Evolutionary conservation across 2,797 vertebrate species (phyloP), one percentile per base, ranked within the genome.

Genomic region (Bradypus variegatus): DNA sequence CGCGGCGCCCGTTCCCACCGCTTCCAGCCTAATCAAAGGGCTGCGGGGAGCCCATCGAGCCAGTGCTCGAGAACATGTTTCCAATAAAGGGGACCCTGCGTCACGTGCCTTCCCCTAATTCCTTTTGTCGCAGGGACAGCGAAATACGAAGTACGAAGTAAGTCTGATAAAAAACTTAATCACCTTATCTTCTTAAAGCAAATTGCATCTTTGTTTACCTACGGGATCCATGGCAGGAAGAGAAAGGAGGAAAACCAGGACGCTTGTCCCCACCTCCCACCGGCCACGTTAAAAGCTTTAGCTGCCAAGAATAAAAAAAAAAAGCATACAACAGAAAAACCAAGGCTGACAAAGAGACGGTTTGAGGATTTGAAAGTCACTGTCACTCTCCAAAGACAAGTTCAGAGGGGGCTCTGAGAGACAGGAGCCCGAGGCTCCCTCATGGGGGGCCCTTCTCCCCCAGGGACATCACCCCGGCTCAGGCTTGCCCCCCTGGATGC

Each of bases 111-210:
- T 82, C 95, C 96, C 96, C 96, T 97, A 97, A 97, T 97, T 97
- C 97, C 97, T 97, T 98, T 98, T 98, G 97, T 98, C 97, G 95
- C 97, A 91, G 96, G 97, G 97, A 97, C 96, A 96, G 97, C 93
- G 91, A 96, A 97, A 96, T 96, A 97, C 96, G 97, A 96, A 97
- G 96, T 96, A 97, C 96, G 97, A 45, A 45, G 41, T 45, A 45
- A 94, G 97, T 96, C 96, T 70, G 97, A 98, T 97, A 97, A 97
- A 98, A 45, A 98, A 97, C 97, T 97, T 98, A 98, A 98, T 97
- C 97, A 97, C 97, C 97, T 98, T 98, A 98, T 98, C 97, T 97
- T 97, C 97, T 97, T 97, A 97, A 97, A 97, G 97, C 97, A 98
- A 98, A 97, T 97, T 97, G 97, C 97, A 97, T 97, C 97, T 98